Base-by-base conservation (phyloP, 2,797 vertebrate species). In the Phylloscopus collybita region DNA sequence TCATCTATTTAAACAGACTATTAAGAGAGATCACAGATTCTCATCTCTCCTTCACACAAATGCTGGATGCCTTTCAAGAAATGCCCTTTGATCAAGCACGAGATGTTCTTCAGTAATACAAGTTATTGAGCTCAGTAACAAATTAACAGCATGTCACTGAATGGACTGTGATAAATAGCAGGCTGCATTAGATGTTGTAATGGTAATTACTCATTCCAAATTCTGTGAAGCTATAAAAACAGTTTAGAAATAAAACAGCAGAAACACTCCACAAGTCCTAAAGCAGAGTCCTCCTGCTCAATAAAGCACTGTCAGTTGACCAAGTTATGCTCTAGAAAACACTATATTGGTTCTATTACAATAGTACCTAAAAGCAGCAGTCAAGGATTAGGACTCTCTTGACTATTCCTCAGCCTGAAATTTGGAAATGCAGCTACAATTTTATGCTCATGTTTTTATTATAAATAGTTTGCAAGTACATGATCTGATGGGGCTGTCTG, bases 1-100 rank as follows among this genome's bases (percentile, higher is more conserved):
- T 45, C 8, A 81, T 79, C 59, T 75, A 11, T 20, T 86, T 72
- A 81, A 93, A 84, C 16, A 2, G 88, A 75, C 40, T 56, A 22
- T 23, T 69, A 75, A 32, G 59, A 86, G 23, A 69, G 26, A 93
- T 26, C 61, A 92, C 5, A 86, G 73, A 86, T 81, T 86, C 60
- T 80, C 47, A 90, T 94, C 80, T 91, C 80, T 93, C 59, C 88
- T 90, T 89, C 76, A 81, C 62, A 49, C 18, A 84, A 88, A 88
- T 1, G 4, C 59, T 93, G 88, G 76, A 88, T 81, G 70, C 62
- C 90, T 95, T 95, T 93, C 95, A 95, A 88, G 51, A 95, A 95
- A 81, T 40, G 47, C 12, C n/a, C 73, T 95, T 90, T 73, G 70
- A 96, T 95, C 54, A 90, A 93, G 87, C 30, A 86, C 21, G 65